phyloP scores from a whole-genome alignment of 2,797 vertebrate genomes.

The Linurgus olivaceus region DNA sequence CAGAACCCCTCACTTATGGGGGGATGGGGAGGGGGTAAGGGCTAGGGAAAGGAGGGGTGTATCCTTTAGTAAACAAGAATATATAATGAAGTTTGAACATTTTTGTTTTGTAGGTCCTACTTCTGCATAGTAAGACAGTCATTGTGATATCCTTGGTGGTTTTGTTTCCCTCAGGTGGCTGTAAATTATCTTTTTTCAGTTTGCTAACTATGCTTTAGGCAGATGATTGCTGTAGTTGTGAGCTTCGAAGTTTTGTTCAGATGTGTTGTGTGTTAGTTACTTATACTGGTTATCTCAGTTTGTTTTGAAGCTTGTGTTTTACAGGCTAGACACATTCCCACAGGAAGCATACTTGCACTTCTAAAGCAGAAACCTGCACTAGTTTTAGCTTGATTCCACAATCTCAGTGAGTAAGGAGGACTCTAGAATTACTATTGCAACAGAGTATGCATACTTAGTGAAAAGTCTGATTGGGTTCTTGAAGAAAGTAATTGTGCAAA shows the following conservation, averaged over 20 bases:
- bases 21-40: neutral
- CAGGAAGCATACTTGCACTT: neutral
- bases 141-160: neutral
- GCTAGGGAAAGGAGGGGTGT: neutral
- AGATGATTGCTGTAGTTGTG: conserved; percentile 8
- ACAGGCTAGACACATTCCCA: neutral
- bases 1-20: neutral
- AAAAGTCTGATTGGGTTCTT: neutral
- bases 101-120: neutral
- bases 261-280: neutral
- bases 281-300: neutral
- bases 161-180: neutral
- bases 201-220: conserved; percentile 3
- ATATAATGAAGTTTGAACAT: neutral
- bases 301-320: conserved; percentile 13
- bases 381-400: neutral
- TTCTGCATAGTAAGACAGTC: neutral
- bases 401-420: neutral
- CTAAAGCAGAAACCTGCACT: neutral
- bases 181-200: neutral
- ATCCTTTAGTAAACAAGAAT: neutral
- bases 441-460: neutral
- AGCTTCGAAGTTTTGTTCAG: conserved; percentile 14
- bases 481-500: neutral
- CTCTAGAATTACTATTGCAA: neutral